These are phyloP conservation scores for Palythoa grandiflora DNA, from an alignment of 92 coral and sea anemone genomes.

Conservation along the genomic window DNA sequence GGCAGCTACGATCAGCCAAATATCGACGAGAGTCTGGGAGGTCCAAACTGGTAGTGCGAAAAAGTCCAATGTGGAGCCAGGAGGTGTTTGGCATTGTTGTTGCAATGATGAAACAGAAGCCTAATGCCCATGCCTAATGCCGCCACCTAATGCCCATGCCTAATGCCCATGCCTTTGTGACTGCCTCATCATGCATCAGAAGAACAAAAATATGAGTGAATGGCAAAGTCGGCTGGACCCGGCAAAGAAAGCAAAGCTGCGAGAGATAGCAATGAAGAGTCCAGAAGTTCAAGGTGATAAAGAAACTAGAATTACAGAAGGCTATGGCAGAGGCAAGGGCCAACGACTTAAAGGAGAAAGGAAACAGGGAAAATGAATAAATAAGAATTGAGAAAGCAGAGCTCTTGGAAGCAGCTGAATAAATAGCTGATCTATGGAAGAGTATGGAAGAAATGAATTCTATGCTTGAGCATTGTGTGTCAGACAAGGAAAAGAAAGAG, in stretches of 20 bases:
- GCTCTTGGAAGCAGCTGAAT: constrained; percentile 13
- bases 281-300: constrained; percentile 7
- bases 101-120: constrained; percentile 28
- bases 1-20: neutral
- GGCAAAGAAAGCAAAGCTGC: constrained; percentile 13
- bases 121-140: too few relatives aligned
- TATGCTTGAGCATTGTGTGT: neutral
- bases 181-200: constrained; percentile 19
- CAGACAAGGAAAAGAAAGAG: constrained; percentile 2
- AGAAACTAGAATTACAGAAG: neutral
- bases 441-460: neutral
- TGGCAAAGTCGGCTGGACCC: constrained; percentile 21
- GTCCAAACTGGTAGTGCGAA: neutral
- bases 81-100: constrained; percentile 35
- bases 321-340: constrained; percentile 13
- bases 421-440: constrained; percentile 17
- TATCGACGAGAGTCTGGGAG: neutral
- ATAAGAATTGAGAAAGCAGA: constrained; percentile 6
- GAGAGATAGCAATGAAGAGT: constrained; percentile 10
- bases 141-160: too few relatives aligned
- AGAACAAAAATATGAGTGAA: constrained; percentile 10
- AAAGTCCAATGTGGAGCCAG: constrained; percentile 24
- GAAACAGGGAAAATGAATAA: neutral
- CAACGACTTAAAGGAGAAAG: neutral
- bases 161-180: constrained; percentile 34